Percentiles rank a stretch among this genome's conserved stretches.
These are phyloP conservation scores for Acleris emargana DNA, from an alignment of 2,888 invertebrate species.

Conservation along the genomic window DNA sequence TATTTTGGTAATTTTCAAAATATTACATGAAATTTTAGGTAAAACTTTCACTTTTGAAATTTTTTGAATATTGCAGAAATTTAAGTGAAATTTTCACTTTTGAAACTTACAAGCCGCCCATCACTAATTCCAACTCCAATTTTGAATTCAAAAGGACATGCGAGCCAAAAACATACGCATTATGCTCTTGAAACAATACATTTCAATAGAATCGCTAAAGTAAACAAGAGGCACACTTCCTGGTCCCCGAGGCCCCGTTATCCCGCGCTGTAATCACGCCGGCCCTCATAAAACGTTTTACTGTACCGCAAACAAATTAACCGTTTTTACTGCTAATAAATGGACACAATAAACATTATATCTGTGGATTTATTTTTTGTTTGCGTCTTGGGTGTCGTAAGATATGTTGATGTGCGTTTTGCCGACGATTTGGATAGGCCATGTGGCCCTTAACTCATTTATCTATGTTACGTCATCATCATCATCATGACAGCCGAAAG, in stretches of 20 bases:
- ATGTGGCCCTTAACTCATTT: not conserved
- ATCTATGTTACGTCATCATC: too few species aligned
- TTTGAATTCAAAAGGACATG: too few species aligned
- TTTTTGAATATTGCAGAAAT: too few species aligned
- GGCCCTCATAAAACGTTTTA: constrained; percentile 67
- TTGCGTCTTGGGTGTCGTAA: constrained; percentile 37
- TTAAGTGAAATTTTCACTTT: too few species aligned
- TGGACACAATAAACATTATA: constrained; percentile 54
- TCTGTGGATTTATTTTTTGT: constrained; percentile 49
- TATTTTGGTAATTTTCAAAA: too few species aligned
- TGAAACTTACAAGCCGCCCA: too few species aligned
- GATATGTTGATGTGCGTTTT: constrained; percentile 18
- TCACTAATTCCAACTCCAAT: too few species aligned
- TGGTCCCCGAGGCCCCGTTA: constrained; percentile 64
- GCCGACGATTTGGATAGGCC: not conserved
- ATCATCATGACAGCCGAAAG: too few species aligned
- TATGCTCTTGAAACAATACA: constrained; percentile 29
- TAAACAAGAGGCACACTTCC: constrained; percentile 46
- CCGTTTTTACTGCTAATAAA: constrained; percentile 62
- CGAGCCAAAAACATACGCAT: constrained; percentile 13
- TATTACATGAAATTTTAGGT: too few species aligned
- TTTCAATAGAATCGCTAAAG: constrained; percentile 30
- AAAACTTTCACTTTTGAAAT: too few species aligned
- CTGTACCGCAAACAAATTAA: constrained; percentile 72
- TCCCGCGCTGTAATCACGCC: constrained; percentile 66